Conservation (phyloP, 2,888 invertebrate species). For the Leptopterna dolabrata region DNA sequence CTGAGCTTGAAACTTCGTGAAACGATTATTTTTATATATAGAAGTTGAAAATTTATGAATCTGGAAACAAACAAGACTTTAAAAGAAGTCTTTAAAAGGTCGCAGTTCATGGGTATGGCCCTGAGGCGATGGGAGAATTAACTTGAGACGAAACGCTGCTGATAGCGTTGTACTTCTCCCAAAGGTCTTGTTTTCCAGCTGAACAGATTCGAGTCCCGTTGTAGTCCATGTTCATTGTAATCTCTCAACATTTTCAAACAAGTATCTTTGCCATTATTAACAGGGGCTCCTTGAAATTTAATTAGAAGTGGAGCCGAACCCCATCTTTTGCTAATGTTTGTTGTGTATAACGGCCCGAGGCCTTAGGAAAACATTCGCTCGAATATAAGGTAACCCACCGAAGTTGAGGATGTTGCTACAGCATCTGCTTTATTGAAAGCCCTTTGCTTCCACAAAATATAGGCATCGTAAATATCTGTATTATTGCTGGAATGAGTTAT, state of each 20-base stretch:
- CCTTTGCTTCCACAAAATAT: not conserved
- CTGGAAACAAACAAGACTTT: too few species aligned
- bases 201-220: not conserved
- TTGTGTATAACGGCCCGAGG: not conserved
- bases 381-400: not conserved
- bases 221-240: not conserved
- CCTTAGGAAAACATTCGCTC: not conserved
- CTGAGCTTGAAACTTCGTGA: too few species aligned
- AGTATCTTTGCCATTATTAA: not conserved
- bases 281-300: not conserved
- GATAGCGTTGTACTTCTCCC: not conserved
- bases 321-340: slow-evolving; percentile 24
- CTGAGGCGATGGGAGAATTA: not conserved
- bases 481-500: not conserved
- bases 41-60: too few species aligned
- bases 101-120: not conserved
- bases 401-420: not conserved
- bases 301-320: not conserved
- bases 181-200: not conserved
- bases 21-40: too few species aligned
- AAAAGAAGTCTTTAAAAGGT: too few species aligned
- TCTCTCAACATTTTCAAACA: not conserved
- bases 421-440: not conserved
- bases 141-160: not conserved
- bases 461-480: not conserved